These are phyloP conservation scores for Sebastes matsubarae DNA, from an alignment of 2,797 vertebrate species.

Conservation along the genomic window DNA sequence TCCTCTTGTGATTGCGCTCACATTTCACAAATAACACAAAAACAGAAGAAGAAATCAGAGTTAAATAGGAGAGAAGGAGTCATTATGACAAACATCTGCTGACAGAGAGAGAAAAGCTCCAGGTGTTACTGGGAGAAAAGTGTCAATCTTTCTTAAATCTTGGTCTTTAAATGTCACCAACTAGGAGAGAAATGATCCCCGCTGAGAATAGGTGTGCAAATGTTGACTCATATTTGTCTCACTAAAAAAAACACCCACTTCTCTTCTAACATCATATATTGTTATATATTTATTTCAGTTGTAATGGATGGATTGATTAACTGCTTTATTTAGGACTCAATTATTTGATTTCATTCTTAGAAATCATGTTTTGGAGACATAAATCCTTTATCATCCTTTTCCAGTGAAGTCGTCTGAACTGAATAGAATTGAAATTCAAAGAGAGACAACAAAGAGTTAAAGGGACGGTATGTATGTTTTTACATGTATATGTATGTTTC, in stretches of 20 bases:
- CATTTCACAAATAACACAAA: not conserved
- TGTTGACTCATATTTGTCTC: not conserved
- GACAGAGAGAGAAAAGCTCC: conserved; percentile 9
- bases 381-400: not conserved
- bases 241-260: not conserved
- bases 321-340: not conserved
- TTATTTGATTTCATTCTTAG: not conserved
- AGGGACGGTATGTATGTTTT: not conserved
- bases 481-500: too few relatives aligned
- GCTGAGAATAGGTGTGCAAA: not conserved
- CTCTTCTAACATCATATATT: not conserved
- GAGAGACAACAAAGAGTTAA: not conserved
- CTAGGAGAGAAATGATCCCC: not conserved
- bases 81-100: not conserved
- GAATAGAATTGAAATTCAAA: not conserved
- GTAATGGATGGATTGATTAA: not conserved
- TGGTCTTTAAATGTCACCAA: conserved; percentile 15
- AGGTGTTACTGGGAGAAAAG: conserved; percentile 1
- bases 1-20: not conserved
- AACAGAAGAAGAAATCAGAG: conserved; percentile 1
- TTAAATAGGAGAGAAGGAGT: not conserved
- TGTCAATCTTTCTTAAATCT: not conserved
- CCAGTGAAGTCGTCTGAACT: not conserved
- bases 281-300: not conserved
- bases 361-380: not conserved